Conservation (phyloP, 2,888 invertebrate genomes). For the Harpalus rufipes region DNA sequence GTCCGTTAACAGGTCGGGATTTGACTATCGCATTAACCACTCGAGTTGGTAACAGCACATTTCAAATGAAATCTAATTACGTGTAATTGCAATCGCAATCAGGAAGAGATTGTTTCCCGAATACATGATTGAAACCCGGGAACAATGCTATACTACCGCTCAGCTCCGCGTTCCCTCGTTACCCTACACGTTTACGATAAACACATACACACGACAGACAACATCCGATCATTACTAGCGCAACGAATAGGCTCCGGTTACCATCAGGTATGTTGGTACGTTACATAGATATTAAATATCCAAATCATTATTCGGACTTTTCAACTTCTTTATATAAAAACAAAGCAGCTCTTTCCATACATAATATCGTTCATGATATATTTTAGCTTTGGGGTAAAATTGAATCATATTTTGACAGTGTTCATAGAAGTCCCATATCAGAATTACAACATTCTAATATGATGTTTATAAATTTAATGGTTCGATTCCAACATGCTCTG, state of each 20-base stretch:
- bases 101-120: slow-evolving; percentile 65
- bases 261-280: too few relatives aligned
- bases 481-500: too few relatives aligned
- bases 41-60: slow-evolving; percentile 60
- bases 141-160: background rate
- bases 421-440: too few relatives aligned
- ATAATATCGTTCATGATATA: too few relatives aligned
- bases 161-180: background rate
- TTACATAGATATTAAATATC: too few relatives aligned
- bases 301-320: too few relatives aligned
- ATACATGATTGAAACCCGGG: slow-evolving; percentile 63
- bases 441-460: too few relatives aligned
- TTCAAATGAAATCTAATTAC: slow-evolving; percentile 66
- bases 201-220: background rate
- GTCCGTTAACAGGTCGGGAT: background rate
- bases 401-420: too few relatives aligned
- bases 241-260: background rate
- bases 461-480: too few relatives aligned
- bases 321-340: too few relatives aligned
- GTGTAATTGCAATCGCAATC: slow-evolving; percentile 65
- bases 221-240: background rate
- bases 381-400: too few relatives aligned
- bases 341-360: too few relatives aligned
- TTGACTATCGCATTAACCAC: slow-evolving; percentile 28
- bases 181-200: background rate